Conservation (phyloP, 2,888 invertebrate species). For the Volucella zonaria region DNA sequence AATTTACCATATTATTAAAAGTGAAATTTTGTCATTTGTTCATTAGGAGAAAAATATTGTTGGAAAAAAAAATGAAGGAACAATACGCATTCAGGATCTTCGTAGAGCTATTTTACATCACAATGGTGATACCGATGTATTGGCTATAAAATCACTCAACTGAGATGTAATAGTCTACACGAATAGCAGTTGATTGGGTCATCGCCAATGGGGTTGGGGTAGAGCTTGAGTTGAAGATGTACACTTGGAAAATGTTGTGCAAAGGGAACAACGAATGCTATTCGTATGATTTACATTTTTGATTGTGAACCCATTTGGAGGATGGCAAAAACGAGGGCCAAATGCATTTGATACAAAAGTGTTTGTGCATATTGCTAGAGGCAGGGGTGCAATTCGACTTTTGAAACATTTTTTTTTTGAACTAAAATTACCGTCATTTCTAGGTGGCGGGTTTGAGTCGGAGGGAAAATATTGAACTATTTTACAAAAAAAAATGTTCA, state of each 20-base stretch:
- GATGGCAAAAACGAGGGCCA: background rate
- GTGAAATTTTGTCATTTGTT: background rate
- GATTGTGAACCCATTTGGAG: slow-evolving; percentile 34
- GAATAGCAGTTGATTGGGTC: background rate
- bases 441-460: no score
- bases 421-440: no score
- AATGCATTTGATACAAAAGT: background rate
- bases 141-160: slow-evolving; percentile 11
- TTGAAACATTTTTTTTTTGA: no score
- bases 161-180: background rate
- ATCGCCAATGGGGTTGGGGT: background rate
- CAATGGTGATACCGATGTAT: slow-evolving; percentile 24
- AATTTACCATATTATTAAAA: slow-evolving; percentile 5
- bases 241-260: background rate
- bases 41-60: background rate
- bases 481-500: no score
- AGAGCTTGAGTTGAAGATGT: slow-evolving; percentile 5
- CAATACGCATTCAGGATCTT: no score
- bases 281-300: slow-evolving; percentile 40
- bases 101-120: slow-evolving; percentile 4
- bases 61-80: background rate
- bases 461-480: no score
- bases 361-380: background rate
- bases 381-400: no score
- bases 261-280: slow-evolving; percentile 13